These are phyloP conservation scores for Graphium colonna DNA, from an alignment of 2,888 invertebrate species.

Conservation along the genomic window DNA sequence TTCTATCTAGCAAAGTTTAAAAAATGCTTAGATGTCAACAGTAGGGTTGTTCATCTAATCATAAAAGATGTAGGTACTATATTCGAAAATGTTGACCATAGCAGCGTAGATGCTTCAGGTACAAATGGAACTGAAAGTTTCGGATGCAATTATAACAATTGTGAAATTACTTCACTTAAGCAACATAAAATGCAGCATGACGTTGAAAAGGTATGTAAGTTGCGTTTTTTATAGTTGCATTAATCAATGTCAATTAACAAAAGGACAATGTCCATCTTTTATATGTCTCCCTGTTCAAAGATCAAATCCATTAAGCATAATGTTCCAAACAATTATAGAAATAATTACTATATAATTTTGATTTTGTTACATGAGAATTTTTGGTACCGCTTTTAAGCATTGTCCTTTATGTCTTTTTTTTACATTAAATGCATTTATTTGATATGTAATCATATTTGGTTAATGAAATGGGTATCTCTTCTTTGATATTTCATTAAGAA, in stretches of 20 bases:
- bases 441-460: no score
- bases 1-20: constrained; percentile 87
- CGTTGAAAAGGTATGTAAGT: constrained; percentile 61
- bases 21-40: constrained; percentile 88
- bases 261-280: no score
- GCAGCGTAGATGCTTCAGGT: constrained; percentile 37
- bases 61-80: constrained; percentile 89
- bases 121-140: constrained; percentile 60
- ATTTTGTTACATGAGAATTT: no score
- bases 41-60: constrained; percentile 83
- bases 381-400: no score
- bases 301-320: no score
- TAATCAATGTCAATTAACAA: neutral
- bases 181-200: constrained; percentile 74
- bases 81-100: constrained; percentile 87
- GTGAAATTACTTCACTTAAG: constrained; percentile 59
- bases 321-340: no score
- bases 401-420: no score
- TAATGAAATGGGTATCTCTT: no score
- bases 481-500: no score
- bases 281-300: no score
- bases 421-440: no score
- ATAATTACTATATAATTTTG: no score
- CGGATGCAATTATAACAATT: constrained; percentile 65
- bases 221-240: neutral